These are phyloP conservation scores for Malachius bipustulatus DNA, from an alignment of 2,888 invertebrate genomes.

Conservation along the genomic window DNA sequence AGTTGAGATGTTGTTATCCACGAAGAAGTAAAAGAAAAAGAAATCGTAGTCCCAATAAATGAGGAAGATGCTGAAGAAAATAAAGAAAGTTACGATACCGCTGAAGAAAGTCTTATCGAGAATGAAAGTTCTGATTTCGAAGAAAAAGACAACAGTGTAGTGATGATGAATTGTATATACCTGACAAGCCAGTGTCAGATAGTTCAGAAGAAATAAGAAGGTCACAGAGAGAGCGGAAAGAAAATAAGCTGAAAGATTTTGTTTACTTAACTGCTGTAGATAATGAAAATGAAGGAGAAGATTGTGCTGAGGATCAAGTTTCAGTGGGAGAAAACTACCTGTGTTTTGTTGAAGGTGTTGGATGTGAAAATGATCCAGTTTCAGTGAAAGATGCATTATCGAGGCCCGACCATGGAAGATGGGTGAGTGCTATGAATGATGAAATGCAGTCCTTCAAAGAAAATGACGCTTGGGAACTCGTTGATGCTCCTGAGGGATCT, in stretches of 20 bases:
- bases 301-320: background rate
- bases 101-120: too few species aligned
- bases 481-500: constrained; percentile 9
- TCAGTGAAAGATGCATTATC: constrained; percentile 15
- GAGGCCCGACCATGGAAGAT: constrained; percentile 13
- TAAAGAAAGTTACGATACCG: too few species aligned
- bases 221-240: constrained; percentile 3
- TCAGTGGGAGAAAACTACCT: too few species aligned
- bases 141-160: too few species aligned
- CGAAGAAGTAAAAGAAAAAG: too few species aligned
- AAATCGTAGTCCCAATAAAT: too few species aligned
- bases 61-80: too few species aligned
- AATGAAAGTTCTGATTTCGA: too few species aligned
- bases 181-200: background rate
- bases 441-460: constrained; percentile 16
- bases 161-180: constrained; percentile 4
- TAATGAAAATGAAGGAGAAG: too few species aligned
- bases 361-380: constrained; percentile 14
- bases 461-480: constrained; percentile 18
- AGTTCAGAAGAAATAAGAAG: constrained; percentile 1
- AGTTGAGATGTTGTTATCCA: constrained; percentile 12
- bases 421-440: constrained; percentile 17
- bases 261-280: background rate
- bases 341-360: too few species aligned
- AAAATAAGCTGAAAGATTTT: constrained; percentile 1